Evolutionary conservation across 2,797 vertebrate genomes (phyloP).

Genomic region (Sciaenops ocellatus): DNA sequence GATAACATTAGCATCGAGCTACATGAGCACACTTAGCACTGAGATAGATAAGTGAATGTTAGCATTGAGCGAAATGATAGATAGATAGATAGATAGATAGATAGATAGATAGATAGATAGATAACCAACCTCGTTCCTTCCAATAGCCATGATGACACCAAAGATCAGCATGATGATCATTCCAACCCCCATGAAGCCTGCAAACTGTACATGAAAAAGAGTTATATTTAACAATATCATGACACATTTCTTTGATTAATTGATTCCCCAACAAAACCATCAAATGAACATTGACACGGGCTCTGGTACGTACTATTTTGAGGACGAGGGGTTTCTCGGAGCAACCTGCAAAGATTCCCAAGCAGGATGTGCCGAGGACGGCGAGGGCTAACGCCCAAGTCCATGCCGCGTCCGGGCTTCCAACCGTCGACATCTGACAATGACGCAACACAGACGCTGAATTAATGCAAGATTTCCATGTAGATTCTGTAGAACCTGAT

Average conservation of each 20-base stretch:
- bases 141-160: conserved; percentile 30
- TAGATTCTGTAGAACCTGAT: too few species aligned
- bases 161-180: conserved; percentile 70
- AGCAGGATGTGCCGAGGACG: conserved; percentile 43
- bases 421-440: conserved; percentile 14
- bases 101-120: not conserved
- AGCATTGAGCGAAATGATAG: not conserved
- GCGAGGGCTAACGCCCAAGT: conserved; percentile 53
- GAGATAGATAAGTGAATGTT: too few species aligned
- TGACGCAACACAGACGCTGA: not conserved
- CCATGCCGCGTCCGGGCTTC: conserved; percentile 29
- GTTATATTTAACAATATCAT: not conserved
- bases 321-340: conserved; percentile 46
- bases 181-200: conserved; percentile 67
- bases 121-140: conserved; percentile 47
- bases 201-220: conserved; percentile 57
- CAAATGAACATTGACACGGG: not conserved
- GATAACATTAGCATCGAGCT: not conserved
- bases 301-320: conserved; percentile 57
- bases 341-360: conserved; percentile 59
- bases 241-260: not conserved
- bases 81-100: not conserved
- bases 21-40: too few species aligned
- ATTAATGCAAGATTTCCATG: not conserved
- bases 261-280: not conserved